Conservation (phyloP, 2,113 vertebrate species). For the Plotosus lineatus region DNA sequence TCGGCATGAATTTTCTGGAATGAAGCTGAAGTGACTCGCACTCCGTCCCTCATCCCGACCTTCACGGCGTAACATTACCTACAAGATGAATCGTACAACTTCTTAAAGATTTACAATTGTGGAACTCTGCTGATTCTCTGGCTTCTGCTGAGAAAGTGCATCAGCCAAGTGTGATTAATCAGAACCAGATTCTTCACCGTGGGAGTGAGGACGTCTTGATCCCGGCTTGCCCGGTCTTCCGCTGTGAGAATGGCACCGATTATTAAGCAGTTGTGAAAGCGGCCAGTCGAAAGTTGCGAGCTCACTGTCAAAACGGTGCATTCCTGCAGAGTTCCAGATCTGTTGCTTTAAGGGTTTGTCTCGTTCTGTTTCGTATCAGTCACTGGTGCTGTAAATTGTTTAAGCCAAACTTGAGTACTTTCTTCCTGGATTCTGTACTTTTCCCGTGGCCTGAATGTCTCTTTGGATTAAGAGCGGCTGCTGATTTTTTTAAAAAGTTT, state of each 20-base stretch:
- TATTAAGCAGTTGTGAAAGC: slow-evolving; percentile 40
- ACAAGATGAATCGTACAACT: not conserved
- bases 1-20: not conserved
- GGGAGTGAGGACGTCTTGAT: slow-evolving; percentile 32
- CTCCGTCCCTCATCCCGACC: not conserved
- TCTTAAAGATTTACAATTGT: not conserved
- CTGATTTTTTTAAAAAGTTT: slow-evolving; percentile 50
- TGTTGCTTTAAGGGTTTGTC: slow-evolving; percentile 28
- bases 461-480: slow-evolving; percentile 54
- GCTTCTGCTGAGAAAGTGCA: slow-evolving; percentile 8
- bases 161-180: slow-evolving; percentile 42
- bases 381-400: slow-evolving; percentile 45
- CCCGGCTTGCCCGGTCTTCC: not conserved
- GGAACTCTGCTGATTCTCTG: not conserved
- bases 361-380: slow-evolving; percentile 43
- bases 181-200: slow-evolving; percentile 34
- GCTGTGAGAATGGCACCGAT: slow-evolving; percentile 18
- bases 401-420: slow-evolving; percentile 41
- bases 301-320: slow-evolving; percentile 25
- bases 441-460: slow-evolving; percentile 45
- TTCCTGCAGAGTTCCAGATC: slow-evolving; percentile 16
- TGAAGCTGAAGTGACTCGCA: not conserved
- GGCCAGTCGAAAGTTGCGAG: slow-evolving; percentile 19
- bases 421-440: slow-evolving; percentile 49
- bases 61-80: not conserved